Evolutionary conservation across 2,888 invertebrate species (phyloP), one percentile per base, ranked within the genome.

Genomic region (Heliothis peltigera): DNA sequence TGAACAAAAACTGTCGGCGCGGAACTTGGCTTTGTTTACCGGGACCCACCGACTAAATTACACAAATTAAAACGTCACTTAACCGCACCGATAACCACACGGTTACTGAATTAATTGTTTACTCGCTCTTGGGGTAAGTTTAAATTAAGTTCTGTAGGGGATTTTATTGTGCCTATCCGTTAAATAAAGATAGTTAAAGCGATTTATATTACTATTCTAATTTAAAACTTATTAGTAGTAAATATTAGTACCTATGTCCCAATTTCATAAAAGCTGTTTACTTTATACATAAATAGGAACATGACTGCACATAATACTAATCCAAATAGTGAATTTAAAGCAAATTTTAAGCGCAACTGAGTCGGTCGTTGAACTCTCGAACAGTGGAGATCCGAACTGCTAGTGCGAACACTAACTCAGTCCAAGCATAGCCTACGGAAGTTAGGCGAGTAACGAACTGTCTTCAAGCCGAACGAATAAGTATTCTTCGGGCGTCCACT

Each of bases 11-110:
- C 60, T 18, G 58, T 18, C 39, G 32, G 46, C 56, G 59, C 57
- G 47, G 32, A 61, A 64, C 72, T 58, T 73, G 35, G 57, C 54
- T 44, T 64, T 75, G 72, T 75, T 61, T 75, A 58, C 70, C 54
- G 53, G 15, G 15, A 6, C 42, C 52, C 19, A 35, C 42, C 46
- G 49, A 73, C 49, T 69, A 75, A 70, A 75, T 73, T 73, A 73
- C 72, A 70, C 75, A 73, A 73, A 73, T 73, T 73, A 73, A 75
- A 75, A 75, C 65, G 72, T 73, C 72, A 75, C 72, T 73, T 73
- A 64, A 60, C 47, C 47, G 43, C 62, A 58, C 74, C 70, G 65
- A 73, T 73, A 73, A 62, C 57, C 67, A 64, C n/a, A n/a, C n/a
- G 54, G 57, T 44, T 32, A 44, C 60, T 61, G 47, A 75, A 73